phyloP scores from a whole-genome alignment of 1,140 invertebrate species.

The Drosophila azteca region DNA sequence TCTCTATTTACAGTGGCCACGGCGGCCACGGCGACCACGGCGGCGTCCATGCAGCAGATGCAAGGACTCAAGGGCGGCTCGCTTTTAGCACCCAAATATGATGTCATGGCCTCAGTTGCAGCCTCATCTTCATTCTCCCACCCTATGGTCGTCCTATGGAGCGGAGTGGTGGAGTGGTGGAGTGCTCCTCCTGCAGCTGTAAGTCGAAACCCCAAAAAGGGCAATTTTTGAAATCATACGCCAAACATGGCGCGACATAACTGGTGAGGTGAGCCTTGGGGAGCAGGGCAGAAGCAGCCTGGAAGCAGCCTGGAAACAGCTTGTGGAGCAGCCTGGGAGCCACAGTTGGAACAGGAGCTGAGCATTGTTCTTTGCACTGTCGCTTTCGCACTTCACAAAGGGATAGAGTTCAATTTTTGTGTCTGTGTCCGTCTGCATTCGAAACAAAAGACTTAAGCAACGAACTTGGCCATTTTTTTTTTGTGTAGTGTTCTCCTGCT shows the following conservation, averaged over 20 bases:
- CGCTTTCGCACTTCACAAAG: constrained; percentile 81
- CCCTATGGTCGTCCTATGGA: background rate
- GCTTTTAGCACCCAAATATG: constrained; percentile 83
- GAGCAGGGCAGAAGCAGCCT: too few relatives aligned
- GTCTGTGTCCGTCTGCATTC: constrained; percentile 57
- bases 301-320: background rate
- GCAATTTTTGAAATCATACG: constrained; percentile 82
- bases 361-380: constrained; percentile 82
- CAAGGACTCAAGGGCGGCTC: constrained; percentile 56
- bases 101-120: constrained; percentile 69
- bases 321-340: constrained; percentile 2
- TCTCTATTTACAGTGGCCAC: constrained; percentile 62
- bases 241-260: constrained; percentile 82
- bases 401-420: constrained; percentile 79
- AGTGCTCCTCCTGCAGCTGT: constrained; percentile 33
- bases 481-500: constrained; percentile 33
- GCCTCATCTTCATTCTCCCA: constrained; percentile 26
- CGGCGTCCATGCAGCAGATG: too few relatives aligned
- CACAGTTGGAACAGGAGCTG: constrained; percentile 19
- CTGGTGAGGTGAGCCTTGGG: constrained; percentile 54
- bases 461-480: constrained; percentile 66
- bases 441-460: constrained; percentile 83
- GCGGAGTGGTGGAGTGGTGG: background rate
- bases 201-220: constrained; percentile 82
- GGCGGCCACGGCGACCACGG: background rate